A percentile compares a stretch with the other conserved stretches of the same genome.
phyloP scores from a whole-genome alignment of 2,113 vertebrate species.

The Nanorana parkeri region DNA sequence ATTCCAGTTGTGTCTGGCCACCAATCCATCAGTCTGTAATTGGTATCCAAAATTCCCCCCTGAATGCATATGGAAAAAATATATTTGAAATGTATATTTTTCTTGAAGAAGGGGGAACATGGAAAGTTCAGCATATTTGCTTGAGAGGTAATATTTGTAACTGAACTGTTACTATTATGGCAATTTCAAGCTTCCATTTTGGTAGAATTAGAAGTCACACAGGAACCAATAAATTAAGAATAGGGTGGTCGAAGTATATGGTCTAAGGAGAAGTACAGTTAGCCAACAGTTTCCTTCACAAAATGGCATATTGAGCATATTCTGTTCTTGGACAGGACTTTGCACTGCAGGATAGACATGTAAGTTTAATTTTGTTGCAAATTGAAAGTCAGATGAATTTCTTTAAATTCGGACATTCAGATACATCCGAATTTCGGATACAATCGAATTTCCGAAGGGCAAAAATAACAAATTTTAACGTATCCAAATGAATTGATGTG shows the following conservation, averaged over 20 bases:
- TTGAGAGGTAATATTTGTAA: not conserved
- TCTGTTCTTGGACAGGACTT: no score
- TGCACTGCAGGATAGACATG: no score
- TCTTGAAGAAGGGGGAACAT: not conserved
- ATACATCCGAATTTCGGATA: no score
- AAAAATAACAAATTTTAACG: no score
- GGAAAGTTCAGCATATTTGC: not conserved
- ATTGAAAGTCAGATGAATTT: no score
- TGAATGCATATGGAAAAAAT: not conserved
- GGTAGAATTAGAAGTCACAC: not conserved
- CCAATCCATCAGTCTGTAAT: slow-evolving; percentile 25
- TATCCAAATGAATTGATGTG: no score
- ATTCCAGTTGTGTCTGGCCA: slow-evolving; percentile 7
- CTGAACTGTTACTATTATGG: not conserved
- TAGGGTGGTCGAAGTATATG: not conserved
- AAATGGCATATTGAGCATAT: no score
- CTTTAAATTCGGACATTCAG: no score
- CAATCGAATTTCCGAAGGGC: no score
- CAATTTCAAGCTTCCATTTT: not conserved
- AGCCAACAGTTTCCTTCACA: no score
- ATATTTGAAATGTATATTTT: not conserved
- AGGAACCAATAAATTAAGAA: not conserved
- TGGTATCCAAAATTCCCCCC: not conserved
- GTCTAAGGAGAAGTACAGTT: no score
- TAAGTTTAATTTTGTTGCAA: no score